A percentile compares a stretch with the other conserved stretches of the same genome.
Conservation (phyloP, 2,888 invertebrate species). For the Cephus runcator region DNA sequence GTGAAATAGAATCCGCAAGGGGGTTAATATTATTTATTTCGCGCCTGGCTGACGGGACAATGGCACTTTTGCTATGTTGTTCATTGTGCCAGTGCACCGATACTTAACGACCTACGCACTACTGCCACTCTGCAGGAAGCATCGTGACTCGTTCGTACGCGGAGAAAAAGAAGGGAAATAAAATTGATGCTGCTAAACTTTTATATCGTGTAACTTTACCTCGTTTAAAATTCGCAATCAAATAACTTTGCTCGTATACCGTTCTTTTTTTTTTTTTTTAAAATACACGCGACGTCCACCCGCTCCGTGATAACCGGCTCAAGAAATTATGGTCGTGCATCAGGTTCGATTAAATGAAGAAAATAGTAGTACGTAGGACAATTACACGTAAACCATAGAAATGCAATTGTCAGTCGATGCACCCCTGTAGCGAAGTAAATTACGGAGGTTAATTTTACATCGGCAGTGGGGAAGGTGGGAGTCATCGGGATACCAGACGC, state of each 20-base stretch:
- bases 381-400: background rate
- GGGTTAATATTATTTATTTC: background rate
- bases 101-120: background rate
- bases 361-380: background rate
- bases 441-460: background rate
- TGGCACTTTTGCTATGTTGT: background rate
- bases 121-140: background rate
- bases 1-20: no score
- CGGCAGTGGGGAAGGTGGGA: background rate
- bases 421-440: background rate
- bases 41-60: background rate
- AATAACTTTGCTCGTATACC: background rate
- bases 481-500: background rate
- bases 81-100: background rate
- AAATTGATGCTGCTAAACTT: background rate
- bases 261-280: background rate
- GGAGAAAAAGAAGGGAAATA: background rate
- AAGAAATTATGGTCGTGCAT: background rate
- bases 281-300: background rate
- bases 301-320: background rate
- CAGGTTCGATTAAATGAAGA: background rate
- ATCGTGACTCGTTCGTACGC: background rate
- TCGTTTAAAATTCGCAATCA: background rate
- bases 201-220: no score
- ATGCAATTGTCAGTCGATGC: background rate